Percentiles rank a stretch among this genome's conserved stretches.
These are phyloP conservation scores for Tethea ocularis DNA, from an alignment of 2,888 invertebrate species.

Conservation along the genomic window DNA sequence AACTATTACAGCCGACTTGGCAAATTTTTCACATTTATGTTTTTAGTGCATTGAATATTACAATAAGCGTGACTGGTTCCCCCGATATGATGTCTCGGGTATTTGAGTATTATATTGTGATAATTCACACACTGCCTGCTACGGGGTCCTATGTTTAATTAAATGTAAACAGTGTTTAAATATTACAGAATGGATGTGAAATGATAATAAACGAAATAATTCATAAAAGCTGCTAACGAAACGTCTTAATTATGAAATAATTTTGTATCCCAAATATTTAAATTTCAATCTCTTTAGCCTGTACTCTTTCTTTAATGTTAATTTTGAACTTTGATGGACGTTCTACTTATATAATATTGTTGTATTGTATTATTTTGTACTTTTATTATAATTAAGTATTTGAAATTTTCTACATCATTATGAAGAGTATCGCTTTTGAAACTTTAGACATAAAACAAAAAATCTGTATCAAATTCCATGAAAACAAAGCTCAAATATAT, in stretches of 20 bases:
- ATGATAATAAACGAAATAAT: neutral
- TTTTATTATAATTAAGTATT: too few species aligned
- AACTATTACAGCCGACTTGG: neutral
- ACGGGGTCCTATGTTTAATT: neutral
- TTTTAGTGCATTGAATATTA: neutral
- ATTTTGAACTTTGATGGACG: too few species aligned
- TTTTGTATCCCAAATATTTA: too few species aligned
- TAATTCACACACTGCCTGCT: slow-evolving; percentile 1
- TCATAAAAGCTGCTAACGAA: neutral
- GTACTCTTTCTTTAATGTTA: too few species aligned
- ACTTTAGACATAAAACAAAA: neutral
- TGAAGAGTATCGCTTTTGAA: too few species aligned
- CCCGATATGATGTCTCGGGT: slow-evolving; percentile 2
- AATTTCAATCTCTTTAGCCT: too few species aligned
- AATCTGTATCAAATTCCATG: neutral
- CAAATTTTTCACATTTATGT: neutral
- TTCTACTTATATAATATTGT: too few species aligned
- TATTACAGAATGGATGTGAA: neutral
- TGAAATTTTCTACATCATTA: too few species aligned
- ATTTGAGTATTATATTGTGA: neutral
- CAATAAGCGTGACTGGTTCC: slow-evolving; percentile 4
- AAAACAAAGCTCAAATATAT: neutral
- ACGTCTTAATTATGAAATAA: neutral
- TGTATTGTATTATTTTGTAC: too few species aligned
- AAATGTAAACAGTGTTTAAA: slow-evolving; percentile 5